Evolutionary conservation across 2,888 invertebrate genomes (phyloP).

Genomic region (Watsonalla binaria): DNA sequence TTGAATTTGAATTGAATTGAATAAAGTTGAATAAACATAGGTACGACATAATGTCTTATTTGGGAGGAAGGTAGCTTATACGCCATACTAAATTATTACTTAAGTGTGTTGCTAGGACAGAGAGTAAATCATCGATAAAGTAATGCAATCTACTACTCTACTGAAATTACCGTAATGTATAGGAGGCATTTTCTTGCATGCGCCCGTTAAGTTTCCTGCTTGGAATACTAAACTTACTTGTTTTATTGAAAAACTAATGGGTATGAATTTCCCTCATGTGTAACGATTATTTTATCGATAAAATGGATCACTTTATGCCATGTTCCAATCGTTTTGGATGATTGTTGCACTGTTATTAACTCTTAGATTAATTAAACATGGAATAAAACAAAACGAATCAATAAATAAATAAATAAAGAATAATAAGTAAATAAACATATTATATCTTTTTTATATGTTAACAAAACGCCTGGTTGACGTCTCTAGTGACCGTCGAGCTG

Average conservation of each 20-base stretch:
- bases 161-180: slow-evolving; percentile 34
- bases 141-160: not conserved
- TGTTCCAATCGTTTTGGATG: not conserved
- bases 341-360: no score
- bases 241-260: slow-evolving; percentile 4
- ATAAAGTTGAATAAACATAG: no score
- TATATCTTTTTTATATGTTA: no score
- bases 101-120: not conserved
- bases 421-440: no score
- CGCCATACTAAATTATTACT: not conserved
- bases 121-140: not conserved
- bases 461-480: no score
- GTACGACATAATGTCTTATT: no score
- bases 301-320: not conserved
- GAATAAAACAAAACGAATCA: no score
- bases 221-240: slow-evolving; percentile 13
- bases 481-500: no score
- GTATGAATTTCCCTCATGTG: not conserved
- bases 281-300: not conserved
- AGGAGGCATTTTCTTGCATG: slow-evolving; percentile 42
- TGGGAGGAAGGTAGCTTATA: no score
- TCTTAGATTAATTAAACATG: no score
- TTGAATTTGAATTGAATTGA: no score
- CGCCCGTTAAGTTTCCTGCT: slow-evolving; percentile 20
- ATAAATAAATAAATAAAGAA: no score